phyloP scores from a whole-genome alignment of 2,888 invertebrate species.

The Melieria crassipennis region DNA sequence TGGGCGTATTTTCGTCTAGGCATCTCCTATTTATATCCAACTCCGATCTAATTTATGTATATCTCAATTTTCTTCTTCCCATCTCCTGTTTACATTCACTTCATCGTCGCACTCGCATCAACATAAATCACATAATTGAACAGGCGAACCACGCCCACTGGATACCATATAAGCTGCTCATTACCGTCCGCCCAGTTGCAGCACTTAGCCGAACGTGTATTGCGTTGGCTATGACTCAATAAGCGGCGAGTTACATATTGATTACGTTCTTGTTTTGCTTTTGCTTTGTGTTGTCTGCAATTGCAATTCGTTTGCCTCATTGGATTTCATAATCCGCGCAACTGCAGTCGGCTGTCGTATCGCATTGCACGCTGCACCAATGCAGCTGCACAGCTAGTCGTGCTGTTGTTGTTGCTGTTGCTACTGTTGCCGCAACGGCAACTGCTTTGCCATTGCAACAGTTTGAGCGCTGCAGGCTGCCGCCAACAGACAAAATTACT shows the following conservation, averaged over 20 bases:
- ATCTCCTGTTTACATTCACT: not conserved
- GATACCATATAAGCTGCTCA: too few species aligned
- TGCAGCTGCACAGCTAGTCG: constrained; percentile 25
- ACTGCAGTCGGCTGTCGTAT: not conserved
- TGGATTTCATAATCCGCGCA: constrained; percentile 22
- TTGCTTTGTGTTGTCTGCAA: not conserved
- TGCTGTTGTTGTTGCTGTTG: not conserved
- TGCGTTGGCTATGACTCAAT: not conserved
- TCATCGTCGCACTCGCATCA: not conserved
- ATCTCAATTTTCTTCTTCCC: not conserved
- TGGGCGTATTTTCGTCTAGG: too few species aligned
- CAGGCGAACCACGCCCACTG: too few species aligned
- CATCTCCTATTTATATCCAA: not conserved
- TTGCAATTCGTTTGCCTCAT: constrained; percentile 1
- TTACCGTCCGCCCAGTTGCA: too few species aligned
- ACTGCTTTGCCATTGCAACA: not conserved
- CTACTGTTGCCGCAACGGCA: constrained; percentile 27
- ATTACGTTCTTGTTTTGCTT: not conserved
- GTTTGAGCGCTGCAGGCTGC: not conserved
- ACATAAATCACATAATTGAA: not conserved
- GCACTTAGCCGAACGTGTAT: too few species aligned
- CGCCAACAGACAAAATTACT: not conserved
- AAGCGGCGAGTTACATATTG: not conserved
- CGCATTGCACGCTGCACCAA: constrained; percentile 22
- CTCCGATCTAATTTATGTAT: not conserved